Conservation (phyloP, 1,140 invertebrate species). For the Rhyzopertha dominica region DNA sequence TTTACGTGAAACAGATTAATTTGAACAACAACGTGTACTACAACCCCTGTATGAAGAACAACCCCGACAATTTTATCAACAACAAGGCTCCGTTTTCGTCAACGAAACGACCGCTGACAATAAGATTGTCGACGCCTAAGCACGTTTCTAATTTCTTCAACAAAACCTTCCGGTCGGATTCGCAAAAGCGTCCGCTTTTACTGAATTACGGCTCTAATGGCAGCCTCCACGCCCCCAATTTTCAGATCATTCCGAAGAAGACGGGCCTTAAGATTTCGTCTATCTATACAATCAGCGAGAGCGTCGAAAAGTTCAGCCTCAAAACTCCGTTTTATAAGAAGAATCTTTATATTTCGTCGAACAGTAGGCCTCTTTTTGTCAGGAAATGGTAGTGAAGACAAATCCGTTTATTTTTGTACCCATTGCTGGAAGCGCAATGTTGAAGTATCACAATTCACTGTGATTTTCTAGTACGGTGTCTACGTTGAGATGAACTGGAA, state of each 20-base stretch:
- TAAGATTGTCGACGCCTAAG: conserved; percentile 43
- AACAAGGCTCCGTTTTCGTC: conserved; percentile 50
- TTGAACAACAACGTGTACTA: conserved; percentile 45
- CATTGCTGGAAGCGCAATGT: too few relatives aligned
- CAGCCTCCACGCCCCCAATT: conserved; percentile 44
- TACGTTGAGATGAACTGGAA: too few relatives aligned
- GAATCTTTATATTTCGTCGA: conserved; percentile 43
- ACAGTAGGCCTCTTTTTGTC: conserved; percentile 44
- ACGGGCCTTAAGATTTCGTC: conserved; percentile 50
- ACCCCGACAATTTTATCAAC: conserved; percentile 44
- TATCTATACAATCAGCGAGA: conserved; percentile 45
- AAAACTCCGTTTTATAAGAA: conserved; percentile 34
- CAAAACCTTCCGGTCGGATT: conserved; percentile 38
- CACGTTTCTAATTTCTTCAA: conserved; percentile 37
- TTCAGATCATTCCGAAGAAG: conserved; percentile 50
- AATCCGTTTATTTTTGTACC: conserved; percentile 9
- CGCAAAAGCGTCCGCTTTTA: conserved; percentile 41
- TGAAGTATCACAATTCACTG: too few relatives aligned
- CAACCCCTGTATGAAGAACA: conserved; percentile 36
- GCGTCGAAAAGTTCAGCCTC: conserved; percentile 41
- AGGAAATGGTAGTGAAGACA: conserved; percentile 31
- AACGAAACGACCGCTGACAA: conserved; percentile 48
- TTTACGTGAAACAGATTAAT: conserved; percentile 34
- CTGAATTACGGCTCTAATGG: conserved; percentile 29
- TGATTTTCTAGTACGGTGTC: too few relatives aligned